Evolutionary conservation across 2,797 vertebrate species (phyloP).

Genomic region (Calcarius lapponicus): DNA sequence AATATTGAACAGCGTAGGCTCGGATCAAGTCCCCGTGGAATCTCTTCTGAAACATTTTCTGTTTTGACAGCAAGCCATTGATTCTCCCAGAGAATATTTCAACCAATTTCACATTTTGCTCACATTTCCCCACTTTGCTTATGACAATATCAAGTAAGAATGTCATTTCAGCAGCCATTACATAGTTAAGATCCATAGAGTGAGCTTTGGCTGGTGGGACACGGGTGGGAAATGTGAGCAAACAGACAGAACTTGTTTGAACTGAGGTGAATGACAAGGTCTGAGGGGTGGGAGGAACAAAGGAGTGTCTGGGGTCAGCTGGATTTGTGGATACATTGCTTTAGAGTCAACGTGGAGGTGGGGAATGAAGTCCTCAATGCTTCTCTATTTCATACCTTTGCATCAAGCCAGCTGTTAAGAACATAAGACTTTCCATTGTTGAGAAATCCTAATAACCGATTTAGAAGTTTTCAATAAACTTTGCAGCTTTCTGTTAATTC

Average conservation of each 20-base stretch:
- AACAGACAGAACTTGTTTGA: background rate
- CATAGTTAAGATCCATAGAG: background rate
- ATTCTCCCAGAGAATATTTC: conserved; percentile 45
- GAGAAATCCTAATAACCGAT: background rate
- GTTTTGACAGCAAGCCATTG: conserved; percentile 57
- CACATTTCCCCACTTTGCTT: background rate
- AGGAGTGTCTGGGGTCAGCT: background rate
- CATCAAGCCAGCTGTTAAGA: background rate
- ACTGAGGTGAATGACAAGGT: background rate
- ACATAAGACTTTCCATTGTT: background rate
- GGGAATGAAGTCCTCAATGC: background rate
- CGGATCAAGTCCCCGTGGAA: background rate
- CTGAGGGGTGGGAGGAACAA: background rate
- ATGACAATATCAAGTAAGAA: background rate
- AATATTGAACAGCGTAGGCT: conserved; percentile 20
- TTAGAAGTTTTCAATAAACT: background rate
- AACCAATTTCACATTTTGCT: conserved; percentile 35
- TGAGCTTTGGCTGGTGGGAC: background rate
- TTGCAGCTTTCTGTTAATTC: background rate
- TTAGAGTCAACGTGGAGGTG: background rate
- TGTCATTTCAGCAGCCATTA: background rate
- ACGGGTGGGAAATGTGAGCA: background rate
- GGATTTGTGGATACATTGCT: background rate
- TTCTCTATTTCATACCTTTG: background rate
- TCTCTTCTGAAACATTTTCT: background rate